phyloP scores from a whole-genome alignment of 2,888 invertebrate species.

The Apoderus coryli region DNA sequence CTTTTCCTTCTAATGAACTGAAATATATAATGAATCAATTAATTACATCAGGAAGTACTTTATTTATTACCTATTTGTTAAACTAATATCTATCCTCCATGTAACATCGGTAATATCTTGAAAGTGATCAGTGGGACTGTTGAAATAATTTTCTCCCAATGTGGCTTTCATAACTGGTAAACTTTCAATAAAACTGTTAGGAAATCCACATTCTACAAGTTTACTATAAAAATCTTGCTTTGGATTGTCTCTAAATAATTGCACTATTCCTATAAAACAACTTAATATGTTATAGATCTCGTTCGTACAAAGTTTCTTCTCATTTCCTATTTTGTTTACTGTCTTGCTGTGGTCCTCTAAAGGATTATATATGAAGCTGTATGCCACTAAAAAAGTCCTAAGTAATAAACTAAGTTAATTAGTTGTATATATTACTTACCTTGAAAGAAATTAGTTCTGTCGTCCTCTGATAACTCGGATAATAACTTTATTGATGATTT shows the following conservation, averaged over 20 bases:
- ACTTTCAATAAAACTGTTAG: conserved; percentile 22
- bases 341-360: too few relatives aligned
- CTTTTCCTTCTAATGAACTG: conserved; percentile 23
- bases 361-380: too few relatives aligned
- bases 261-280: conserved; percentile 20
- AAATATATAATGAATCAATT: conserved; percentile 18
- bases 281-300: conserved; percentile 21
- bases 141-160: too few relatives aligned
- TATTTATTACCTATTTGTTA: conserved; percentile 23
- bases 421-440: too few relatives aligned
- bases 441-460: too few relatives aligned
- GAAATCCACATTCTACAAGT: conserved; percentile 22
- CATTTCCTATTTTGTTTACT: conserved; percentile 20
- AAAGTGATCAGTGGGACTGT: conserved; percentile 16
- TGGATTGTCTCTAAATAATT: conserved; percentile 18
- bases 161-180: conserved; percentile 24
- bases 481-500: too few relatives aligned
- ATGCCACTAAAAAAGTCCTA: too few relatives aligned
- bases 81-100: conserved; percentile 29
- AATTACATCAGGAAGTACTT: conserved; percentile 7
- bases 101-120: conserved; percentile 19
- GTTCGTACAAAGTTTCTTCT: conserved; percentile 18
- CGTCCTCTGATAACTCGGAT: too few relatives aligned
- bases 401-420: too few relatives aligned
- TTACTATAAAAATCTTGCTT: conserved; percentile 23